Conservation (phyloP, 2,888 invertebrate species). For the Stegophylla sp. region DNA sequence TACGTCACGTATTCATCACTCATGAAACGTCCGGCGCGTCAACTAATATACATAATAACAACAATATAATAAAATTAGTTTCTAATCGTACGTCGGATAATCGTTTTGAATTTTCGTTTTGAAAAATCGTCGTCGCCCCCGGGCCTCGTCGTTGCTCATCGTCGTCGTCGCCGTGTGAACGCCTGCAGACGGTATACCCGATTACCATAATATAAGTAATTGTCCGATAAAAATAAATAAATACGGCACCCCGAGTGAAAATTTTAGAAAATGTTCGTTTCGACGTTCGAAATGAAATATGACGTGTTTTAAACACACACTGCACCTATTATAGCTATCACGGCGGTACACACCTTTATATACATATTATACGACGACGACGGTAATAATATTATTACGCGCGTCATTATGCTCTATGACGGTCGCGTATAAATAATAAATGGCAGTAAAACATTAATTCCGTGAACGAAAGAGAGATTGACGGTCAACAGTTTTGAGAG, state of each 20-base stretch:
- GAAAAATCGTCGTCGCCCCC: neutral
- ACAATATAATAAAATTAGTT: too few species aligned
- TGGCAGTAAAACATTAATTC: constrained; percentile 21
- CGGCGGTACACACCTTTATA: too few species aligned
- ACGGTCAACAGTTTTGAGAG: neutral
- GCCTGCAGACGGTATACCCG: neutral
- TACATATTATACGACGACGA: neutral
- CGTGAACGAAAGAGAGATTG: constrained; percentile 31
- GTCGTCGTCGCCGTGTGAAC: neutral
- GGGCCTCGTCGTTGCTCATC: constrained; percentile 10
- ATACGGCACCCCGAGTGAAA: neutral
- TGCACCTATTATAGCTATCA: too few species aligned
- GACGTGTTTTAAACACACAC: too few species aligned
- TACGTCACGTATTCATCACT: too few species aligned
- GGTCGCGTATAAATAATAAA: too few species aligned
- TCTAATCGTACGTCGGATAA: too few species aligned
- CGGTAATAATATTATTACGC: neutral
- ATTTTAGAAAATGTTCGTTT: constrained; percentile 4
- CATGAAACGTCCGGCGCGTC: too few species aligned
- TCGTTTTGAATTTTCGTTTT: neutral
- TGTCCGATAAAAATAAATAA: neutral
- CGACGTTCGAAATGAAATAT: neutral
- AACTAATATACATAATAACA: too few species aligned
- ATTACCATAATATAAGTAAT: neutral
- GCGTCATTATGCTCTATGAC: neutral